phyloP scores from a whole-genome alignment of 2,888 invertebrate genomes.

The Dasypolia templi region DNA sequence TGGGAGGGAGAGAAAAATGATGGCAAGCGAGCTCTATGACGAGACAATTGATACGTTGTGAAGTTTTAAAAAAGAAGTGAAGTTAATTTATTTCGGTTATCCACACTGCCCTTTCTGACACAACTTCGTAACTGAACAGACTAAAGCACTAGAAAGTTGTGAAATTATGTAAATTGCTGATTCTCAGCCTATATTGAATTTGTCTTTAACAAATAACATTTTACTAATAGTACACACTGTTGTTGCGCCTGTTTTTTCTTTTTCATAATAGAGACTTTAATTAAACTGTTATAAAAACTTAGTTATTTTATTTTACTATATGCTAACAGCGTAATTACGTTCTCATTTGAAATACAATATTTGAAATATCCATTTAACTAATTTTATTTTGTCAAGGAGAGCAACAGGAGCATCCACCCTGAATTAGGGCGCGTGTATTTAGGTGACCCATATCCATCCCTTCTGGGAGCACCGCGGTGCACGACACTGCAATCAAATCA shows the following conservation, averaged over 20 bases:
- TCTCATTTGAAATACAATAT: conserved; percentile 1
- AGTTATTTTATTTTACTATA: too few species aligned
- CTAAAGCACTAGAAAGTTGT: too few species aligned
- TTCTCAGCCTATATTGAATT: too few species aligned
- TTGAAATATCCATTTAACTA: neutral
- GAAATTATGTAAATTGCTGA: too few species aligned
- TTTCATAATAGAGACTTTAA: neutral
- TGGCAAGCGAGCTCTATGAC: too few species aligned
- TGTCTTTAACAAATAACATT: neutral
- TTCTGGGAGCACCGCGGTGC: conserved; percentile 76
- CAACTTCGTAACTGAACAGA: too few species aligned
- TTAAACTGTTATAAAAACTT: neutral
- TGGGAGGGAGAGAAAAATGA: too few species aligned
- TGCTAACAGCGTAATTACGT: neutral
- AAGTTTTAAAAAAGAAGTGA: too few species aligned
- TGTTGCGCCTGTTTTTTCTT: neutral
- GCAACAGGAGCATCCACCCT: conserved; percentile 64
- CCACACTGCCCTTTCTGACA: too few species aligned
- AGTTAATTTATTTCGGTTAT: too few species aligned
- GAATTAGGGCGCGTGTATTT: conserved; percentile 78
- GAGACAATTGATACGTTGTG: too few species aligned
- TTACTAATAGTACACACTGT: neutral
- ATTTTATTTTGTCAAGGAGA: neutral
- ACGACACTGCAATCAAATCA: conserved; percentile 85
- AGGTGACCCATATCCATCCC: conserved; percentile 86